Evolutionary conservation across 2,888 invertebrate genomes (phyloP), one percentile per base, ranked within the genome.

Genomic region (Ferdinandea cuprea): DNA sequence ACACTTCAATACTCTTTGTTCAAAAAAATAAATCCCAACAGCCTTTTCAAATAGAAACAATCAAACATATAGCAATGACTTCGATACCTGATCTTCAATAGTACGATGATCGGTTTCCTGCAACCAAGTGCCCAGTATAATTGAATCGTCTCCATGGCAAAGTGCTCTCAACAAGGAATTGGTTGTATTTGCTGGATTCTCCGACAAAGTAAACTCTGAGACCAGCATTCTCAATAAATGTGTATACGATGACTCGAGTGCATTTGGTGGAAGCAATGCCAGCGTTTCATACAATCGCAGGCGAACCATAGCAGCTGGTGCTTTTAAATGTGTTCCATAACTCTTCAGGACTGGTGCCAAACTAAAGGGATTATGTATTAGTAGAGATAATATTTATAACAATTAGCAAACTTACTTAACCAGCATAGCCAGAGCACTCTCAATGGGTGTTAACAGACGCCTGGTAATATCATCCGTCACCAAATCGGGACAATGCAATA

Each of bases 81-180:
- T 87, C 7, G 15, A 40, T 91, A 98, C 98, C 95, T 99, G 99
- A 92, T 99, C 98, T 91, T 99, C 99, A 86, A 99, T 97, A 52
- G 96, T 96, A 81, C 97, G 95, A 90, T 99, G 98, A 90, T 99
- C 98, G 0, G 98, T 98, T 89, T 99, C 98, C 89, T 98, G 97
- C 42, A 98, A 93, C 97, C 98, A 98, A 58, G 97, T 97, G 9
- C 98, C 98, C 35, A 99, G 92, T 68, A 99, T 95, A 44, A 98
- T 96, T 0, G 97, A 96, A 90, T 97, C 97, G 88, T 97, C 96
- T 6, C 95, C 95, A 89, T 97, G 96, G 87, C 97, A 97, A 76
- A 97, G 93, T n/a, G 94, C 93, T 52, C 96, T 92, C 80, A 97
- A 91, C 85, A 96, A 93, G 0, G 97, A 97, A 17, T 95, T 97